phyloP scores from a whole-genome alignment of 2,113 vertebrate genomes.

The Arvicanthis niloticus region DNA sequence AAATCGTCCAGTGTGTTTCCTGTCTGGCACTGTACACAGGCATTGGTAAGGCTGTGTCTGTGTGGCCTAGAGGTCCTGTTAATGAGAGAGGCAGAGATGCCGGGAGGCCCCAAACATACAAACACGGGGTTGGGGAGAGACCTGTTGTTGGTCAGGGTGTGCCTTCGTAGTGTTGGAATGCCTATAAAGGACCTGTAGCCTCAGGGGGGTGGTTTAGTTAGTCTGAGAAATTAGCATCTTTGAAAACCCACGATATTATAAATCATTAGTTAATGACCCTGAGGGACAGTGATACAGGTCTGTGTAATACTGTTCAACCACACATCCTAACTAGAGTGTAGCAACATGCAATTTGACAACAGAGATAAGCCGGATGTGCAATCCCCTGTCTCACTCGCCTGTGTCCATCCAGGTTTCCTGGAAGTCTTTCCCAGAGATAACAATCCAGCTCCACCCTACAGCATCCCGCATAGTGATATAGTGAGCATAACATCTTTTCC shows the following conservation, averaged over 20 bases:
- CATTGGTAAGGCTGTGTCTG: not conserved
- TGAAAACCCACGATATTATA: slow-evolving; percentile 45
- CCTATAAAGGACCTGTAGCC: slow-evolving; percentile 9
- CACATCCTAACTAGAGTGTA: not conserved
- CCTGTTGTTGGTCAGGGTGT: slow-evolving; percentile 59
- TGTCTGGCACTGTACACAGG: slow-evolving; percentile 61
- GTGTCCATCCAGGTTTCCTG: not conserved
- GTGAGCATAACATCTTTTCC: slow-evolving; percentile 22
- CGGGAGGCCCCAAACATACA: not conserved
- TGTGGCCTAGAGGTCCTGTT: slow-evolving; percentile 72
- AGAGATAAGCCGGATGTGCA: not conserved
- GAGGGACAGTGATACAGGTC: not conserved
- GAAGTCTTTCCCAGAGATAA: slow-evolving; percentile 53
- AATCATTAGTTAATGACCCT: slow-evolving; percentile 28
- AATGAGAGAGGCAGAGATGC: slow-evolving; percentile 43
- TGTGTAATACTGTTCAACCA: not conserved
- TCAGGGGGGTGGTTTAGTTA: not conserved
- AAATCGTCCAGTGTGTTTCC: slow-evolving; percentile 77
- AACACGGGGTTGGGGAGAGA: not conserved
- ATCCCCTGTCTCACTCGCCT: not conserved
- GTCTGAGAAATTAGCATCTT: slow-evolving; percentile 70
- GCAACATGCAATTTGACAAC: not conserved
- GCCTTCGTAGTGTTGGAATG: slow-evolving; percentile 68
- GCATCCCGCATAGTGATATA: not conserved
- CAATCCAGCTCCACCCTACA: not conserved